Evolutionary conservation across 2,113 vertebrate genomes (phyloP).

Genomic region (Galeopterus variegatus): DNA sequence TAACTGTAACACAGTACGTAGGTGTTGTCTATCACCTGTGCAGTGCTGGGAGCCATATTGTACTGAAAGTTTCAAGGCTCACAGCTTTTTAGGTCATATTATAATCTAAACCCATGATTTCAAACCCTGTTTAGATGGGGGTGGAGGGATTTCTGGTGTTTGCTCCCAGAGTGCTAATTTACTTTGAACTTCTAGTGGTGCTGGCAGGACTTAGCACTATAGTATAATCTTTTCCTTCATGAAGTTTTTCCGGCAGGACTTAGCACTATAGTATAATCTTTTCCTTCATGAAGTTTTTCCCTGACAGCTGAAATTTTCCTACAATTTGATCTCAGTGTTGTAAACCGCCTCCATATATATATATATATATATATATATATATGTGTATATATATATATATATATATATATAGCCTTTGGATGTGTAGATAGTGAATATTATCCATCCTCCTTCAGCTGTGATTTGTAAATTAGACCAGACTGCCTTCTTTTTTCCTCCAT

Average conservation of each 20-base stretch:
- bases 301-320: constrained; percentile 41
- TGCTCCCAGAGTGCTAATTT: constrained; percentile 59
- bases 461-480: neutral
- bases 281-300: neutral
- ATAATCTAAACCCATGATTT: constrained; percentile 12
- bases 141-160: constrained; percentile 23
- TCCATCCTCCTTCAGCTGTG: neutral
- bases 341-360: neutral
- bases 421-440: neutral
- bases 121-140: neutral
- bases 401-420: neutral
- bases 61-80: constrained; percentile 1
- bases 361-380: too few relatives aligned
- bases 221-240: neutral
- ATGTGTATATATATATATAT: neutral
- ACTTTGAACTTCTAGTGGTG: constrained; percentile 54
- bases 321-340: constrained; percentile 44
- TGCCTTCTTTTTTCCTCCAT: neutral
- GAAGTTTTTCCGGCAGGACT: constrained; percentile 52
- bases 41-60: neutral
- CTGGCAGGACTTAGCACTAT: constrained; percentile 17
- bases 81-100: neutral
- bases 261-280: neutral
- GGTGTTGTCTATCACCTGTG: neutral
- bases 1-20: neutral